phyloP scores from a whole-genome alignment of 1,140 invertebrate genomes.

The Mercenaria mercenaria region DNA sequence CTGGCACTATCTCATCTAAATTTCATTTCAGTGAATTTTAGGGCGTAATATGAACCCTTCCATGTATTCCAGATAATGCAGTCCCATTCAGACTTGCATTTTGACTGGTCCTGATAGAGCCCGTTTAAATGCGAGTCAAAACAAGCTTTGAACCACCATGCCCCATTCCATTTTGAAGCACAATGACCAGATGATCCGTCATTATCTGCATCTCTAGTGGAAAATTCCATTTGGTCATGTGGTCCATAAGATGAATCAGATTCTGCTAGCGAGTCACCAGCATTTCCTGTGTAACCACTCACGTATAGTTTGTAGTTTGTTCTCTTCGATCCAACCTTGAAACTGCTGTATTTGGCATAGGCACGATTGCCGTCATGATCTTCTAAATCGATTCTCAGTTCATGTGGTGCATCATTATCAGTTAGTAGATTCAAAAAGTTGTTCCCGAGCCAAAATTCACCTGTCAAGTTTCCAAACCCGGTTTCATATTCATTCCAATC shows the following conservation, averaged over 20 bases:
- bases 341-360: slow-evolving; percentile 51
- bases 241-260: too few relatives aligned
- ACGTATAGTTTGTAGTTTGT: slow-evolving; percentile 37
- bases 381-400: slow-evolving; percentile 67
- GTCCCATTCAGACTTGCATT: not conserved
- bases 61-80: slow-evolving; percentile 5
- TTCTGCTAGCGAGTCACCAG: slow-evolving; percentile 73
- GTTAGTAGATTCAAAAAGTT: slow-evolving; percentile 41
- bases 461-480: slow-evolving; percentile 87
- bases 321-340: slow-evolving; percentile 21
- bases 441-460: slow-evolving; percentile 87
- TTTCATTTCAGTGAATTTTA: slow-evolving; percentile 20
- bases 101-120: not conserved
- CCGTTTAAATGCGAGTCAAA: slow-evolving; percentile 62
- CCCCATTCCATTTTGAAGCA: slow-evolving; percentile 38
- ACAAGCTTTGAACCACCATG: slow-evolving; percentile 59
- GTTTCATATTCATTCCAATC: slow-evolving; percentile 93
- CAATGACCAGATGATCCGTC: slow-evolving; percentile 15
- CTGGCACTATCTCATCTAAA: not conserved
- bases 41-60: not conserved
- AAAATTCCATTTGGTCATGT: slow-evolving; percentile 53
- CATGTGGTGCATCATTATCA: slow-evolving; percentile 87
- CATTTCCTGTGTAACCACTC: slow-evolving; percentile 54
- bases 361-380: slow-evolving; percentile 24
- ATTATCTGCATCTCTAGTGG: slow-evolving; percentile 52